Evolutionary conservation across 2,113 vertebrate species (phyloP), one percentile per base, ranked within the genome.

Genomic region (Trogon surrucura): DNA sequence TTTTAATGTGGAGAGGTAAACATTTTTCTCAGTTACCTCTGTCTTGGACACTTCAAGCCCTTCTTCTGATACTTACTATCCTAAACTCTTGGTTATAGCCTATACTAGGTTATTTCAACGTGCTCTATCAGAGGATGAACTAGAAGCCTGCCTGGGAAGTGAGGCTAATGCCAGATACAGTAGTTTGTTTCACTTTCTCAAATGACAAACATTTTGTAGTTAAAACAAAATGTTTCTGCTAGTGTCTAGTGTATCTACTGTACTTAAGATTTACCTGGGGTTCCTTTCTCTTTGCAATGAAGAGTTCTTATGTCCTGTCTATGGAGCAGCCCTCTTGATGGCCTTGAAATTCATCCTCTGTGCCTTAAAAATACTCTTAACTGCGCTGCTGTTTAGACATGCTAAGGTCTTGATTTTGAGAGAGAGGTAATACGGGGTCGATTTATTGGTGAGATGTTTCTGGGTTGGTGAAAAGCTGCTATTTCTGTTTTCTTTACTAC

Each of bases 301-400:
- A 66, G 11, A 38, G 27, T 9, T 34, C 1, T 0, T 65, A 29
- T 4, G 8, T 17, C 5, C 45, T 65, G 4, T 30, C 50, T 34
- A 4, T 53, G 25, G 11, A 41, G 25, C 0, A 75, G 19, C 18
- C 21, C 5, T 85, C 10, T 60, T 29, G 15, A 26, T 53, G 25
- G 38, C 17, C 34, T 84, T 74, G 23, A 84, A 60, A 75, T 81
- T 56, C 3, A 50, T 26, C 6, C 16, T 32, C 18, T 56, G 29
- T 53, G 11, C 34, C 21, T 77, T 74, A 30, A 90, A 91, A 70
- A 53, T 70, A 53, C 11, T 23, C 11, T n/a, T n/a, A 44, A 15
- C 6, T 58, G 7, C 3, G 1, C n/a, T 72, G 13, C 10, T 79
- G 0, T 47, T 11, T 75, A 36, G 36, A 44, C 45, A 2, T 32